Conservation (phyloP, 2,888 invertebrate genomes). For the Tetragonisca angustula region DNA sequence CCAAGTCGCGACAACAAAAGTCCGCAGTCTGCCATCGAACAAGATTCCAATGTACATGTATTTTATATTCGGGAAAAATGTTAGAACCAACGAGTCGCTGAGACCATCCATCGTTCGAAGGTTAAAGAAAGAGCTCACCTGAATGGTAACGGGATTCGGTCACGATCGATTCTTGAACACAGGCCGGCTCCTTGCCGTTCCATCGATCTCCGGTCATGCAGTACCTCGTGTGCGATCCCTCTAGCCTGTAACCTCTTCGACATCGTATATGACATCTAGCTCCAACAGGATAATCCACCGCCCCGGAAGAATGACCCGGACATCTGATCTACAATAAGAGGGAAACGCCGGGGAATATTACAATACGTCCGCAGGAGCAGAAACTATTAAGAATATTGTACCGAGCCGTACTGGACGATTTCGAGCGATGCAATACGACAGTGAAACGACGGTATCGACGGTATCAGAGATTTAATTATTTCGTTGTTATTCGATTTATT, state of each 20-base stretch:
- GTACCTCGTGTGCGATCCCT: conserved; percentile 85
- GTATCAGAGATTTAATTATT: not conserved
- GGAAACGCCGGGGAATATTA: conserved; percentile 1
- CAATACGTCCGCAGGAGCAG: conserved; percentile 6
- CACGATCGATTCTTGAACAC: conserved; percentile 84
- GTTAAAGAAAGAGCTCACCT: conserved; percentile 48
- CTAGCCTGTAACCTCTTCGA: conserved; percentile 85
- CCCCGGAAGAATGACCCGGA: conserved; percentile 78
- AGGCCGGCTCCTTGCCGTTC: conserved; percentile 85
- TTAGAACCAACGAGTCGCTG: no score
- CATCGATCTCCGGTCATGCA: conserved; percentile 85
- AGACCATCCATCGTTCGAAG: not conserved
- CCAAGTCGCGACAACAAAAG: no score
- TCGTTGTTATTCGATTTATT: not conserved
- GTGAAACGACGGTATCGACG: not conserved
- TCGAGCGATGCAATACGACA: not conserved
- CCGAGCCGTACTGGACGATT: not conserved
- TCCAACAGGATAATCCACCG: conserved; percentile 80
- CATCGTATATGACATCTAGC: conserved; percentile 85
- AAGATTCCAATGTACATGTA: no score
- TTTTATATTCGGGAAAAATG: no score
- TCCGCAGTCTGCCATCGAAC: no score
- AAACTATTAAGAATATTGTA: conserved; percentile 4
- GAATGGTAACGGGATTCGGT: conserved; percentile 61
- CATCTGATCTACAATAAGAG: conserved; percentile 77